Base-by-base conservation (phyloP, 2,797 vertebrate species). In the Scleropages formosus region DNA sequence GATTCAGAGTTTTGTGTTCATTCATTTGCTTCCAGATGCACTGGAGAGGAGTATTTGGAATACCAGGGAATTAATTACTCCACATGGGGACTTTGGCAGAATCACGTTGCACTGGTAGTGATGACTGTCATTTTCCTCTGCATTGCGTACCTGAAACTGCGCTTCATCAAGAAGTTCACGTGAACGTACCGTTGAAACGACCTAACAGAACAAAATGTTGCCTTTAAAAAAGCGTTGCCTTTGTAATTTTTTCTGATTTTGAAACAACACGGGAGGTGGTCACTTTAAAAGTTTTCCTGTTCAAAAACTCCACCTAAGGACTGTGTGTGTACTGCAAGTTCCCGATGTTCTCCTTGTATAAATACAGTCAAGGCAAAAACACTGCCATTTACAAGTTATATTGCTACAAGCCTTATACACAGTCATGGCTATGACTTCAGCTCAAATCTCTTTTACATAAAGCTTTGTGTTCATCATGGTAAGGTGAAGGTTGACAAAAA, bases 11-110 rank as follows among this genome's bases (percentile, higher is more conserved):
- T 4, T 53, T 53, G 39, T 4, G 7, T 47, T 26, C 22, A n/a
- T 31, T 4, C 49, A 0, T 78, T 79, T 73, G 6, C 75, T 69
- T 24, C 0, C 0, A 92, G 93, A 27, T 93, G 93, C 22, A 83
- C 85, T 0, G 97, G 96, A 0, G 91, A 94, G 15, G 74, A 82
- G 0, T 91, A 91, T n/a, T 87, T 98, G 85, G 0, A 0, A 0
- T 62, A 26, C 0, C 95, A 96, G 84, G 96, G 95, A 0, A 93
- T 97, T 0, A 89, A 94, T 0, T 68, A 13, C 0, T 92, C 90
- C 8, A 0, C 47, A 0, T 98, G 95, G 96, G 95, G 93, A 7
- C 78, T 96, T 11, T 98, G 96, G 96, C 90, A 89, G 91, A 98
- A 98, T 75, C 92, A 94, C 1, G 0, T 97, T 56, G 94, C 94